Evolutionary conservation across 2,113 vertebrate species (phyloP).

Genomic region (Brienomyrus longianalis): DNA sequence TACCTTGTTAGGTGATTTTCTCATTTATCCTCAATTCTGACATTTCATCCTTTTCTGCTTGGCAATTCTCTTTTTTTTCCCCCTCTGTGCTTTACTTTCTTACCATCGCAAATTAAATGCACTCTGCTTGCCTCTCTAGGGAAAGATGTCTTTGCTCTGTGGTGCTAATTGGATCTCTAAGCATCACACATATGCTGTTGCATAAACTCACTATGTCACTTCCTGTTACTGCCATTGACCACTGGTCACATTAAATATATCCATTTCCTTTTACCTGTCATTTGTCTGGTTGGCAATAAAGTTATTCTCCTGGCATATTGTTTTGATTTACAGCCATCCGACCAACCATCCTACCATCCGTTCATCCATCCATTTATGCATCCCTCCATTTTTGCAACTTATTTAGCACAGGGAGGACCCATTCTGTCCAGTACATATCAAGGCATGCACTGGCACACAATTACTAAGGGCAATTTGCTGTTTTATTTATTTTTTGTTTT

Average conservation of each 20-base stretch:
- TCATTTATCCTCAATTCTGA: constrained; percentile 9
- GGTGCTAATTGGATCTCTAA: not conserved
- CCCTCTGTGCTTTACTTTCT: not conserved
- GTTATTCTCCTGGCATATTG: not conserved
- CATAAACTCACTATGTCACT: not conserved
- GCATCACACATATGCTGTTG: not conserved
- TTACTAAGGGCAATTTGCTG: not conserved
- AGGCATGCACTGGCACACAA: not conserved
- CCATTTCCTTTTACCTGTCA: not conserved
- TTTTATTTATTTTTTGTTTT: not conserved
- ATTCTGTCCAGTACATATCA: not conserved
- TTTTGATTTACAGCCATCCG: not conserved
- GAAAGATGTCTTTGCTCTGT: not conserved
- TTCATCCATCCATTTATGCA: not conserved
- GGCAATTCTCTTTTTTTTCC: not conserved
- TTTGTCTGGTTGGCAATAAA: not conserved
- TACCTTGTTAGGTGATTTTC: not conserved
- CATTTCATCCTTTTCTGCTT: not conserved
- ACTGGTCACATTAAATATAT: not conserved
- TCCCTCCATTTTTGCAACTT: not conserved
- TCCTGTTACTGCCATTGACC: not conserved
- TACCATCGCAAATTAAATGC: not conserved
- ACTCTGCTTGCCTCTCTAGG: not conserved
- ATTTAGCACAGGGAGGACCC: not conserved
- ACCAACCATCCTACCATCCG: not conserved